These are phyloP conservation scores for Aix galericulata DNA, from an alignment of 2,113 vertebrate genomes.

Conservation along the genomic window DNA sequence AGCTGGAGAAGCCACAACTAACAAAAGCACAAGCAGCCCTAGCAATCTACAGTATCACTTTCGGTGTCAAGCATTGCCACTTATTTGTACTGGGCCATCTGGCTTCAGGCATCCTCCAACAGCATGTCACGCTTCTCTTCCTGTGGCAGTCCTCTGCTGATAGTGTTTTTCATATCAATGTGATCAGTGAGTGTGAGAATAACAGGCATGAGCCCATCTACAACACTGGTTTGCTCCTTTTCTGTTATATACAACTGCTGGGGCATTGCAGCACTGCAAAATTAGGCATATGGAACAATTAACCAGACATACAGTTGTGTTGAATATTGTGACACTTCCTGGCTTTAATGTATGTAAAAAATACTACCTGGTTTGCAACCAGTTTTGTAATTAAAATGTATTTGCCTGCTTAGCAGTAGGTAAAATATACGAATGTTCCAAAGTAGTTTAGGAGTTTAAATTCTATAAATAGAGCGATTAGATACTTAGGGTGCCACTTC, in stretches of 20 bases:
- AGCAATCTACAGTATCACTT: neutral
- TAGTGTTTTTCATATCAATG: neutral
- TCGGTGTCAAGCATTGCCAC: neutral
- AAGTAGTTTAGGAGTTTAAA: slow-evolving; percentile 50
- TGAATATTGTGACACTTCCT: neutral
- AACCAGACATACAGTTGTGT: neutral
- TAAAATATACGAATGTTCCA: slow-evolving; percentile 16
- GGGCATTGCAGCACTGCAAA: neutral
- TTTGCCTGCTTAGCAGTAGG: slow-evolving; percentile 11
- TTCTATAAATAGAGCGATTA: slow-evolving; percentile 5
- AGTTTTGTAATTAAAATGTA: neutral
- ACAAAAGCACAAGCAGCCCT: slow-evolving; percentile 20
- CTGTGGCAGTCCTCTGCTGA: neutral
- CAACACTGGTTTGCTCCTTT: neutral
- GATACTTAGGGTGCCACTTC: slow-evolving; percentile 1
- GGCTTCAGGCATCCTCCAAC: neutral
- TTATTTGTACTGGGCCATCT: neutral
- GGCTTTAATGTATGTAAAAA: slow-evolving; percentile 10
- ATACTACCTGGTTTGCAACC: neutral
- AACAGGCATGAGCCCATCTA: neutral
- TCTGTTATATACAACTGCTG: neutral
- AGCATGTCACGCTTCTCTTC: slow-evolving; percentile 9
- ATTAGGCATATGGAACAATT: slow-evolving; percentile 3
- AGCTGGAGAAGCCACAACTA: neutral
- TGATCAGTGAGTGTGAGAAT: neutral